Percentiles rank a stretch among this genome's conserved stretches.
These are phyloP conservation scores for Ferrisia virgata DNA, from an alignment of 2,888 invertebrate genomes.

Conservation along the genomic window DNA sequence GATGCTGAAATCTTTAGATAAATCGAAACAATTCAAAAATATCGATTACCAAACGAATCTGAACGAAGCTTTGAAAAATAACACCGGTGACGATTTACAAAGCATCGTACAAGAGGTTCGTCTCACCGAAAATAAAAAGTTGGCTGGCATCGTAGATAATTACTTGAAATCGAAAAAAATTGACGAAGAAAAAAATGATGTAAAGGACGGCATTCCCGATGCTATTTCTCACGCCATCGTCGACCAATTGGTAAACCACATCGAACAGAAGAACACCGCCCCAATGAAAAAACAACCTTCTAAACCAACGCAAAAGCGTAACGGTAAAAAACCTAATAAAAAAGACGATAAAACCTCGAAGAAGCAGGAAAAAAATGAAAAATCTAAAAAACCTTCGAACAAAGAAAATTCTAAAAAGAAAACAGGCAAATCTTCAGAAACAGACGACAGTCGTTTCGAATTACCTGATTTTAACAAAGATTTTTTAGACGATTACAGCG, in stretches of 20 bases:
- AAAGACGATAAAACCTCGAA: too few species aligned
- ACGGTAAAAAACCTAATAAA: too few species aligned
- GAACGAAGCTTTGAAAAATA: not conserved
- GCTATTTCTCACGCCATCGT: not conserved
- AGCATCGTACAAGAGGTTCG: not conserved
- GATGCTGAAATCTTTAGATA: not conserved
- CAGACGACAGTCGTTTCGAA: too few species aligned
- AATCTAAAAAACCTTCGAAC: too few species aligned
- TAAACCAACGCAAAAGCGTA: not conserved
- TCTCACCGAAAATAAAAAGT: not conserved
- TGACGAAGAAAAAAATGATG: not conserved
- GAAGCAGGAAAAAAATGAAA: too few species aligned
- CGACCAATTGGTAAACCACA: not conserved
- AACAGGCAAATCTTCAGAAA: too few species aligned
- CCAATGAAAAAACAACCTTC: too few species aligned
- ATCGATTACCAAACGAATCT: not conserved
- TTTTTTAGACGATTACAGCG: too few species aligned
- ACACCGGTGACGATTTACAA: not conserved
- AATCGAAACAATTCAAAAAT: not conserved
- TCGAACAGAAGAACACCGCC: not conserved
- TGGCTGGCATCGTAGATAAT: not conserved
- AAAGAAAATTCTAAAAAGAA: too few species aligned
- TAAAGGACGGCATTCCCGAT: not conserved
- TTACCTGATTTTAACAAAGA: too few species aligned
- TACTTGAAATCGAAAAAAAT: not conserved